Base-by-base conservation (phyloP, 1,140 invertebrate genomes). In the Ectropis grisescens region DNA sequence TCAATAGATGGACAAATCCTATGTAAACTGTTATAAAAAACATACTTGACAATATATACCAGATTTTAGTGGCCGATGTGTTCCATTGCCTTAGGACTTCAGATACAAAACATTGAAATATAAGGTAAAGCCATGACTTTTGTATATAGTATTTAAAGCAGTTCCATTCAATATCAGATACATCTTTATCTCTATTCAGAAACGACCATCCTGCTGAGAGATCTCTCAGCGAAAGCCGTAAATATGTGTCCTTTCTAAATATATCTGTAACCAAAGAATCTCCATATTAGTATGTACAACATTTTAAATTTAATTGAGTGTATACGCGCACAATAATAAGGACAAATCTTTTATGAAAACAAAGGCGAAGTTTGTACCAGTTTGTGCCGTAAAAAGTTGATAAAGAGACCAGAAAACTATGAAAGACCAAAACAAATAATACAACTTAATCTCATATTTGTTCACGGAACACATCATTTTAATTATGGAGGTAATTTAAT, bases 101-200 rank as follows among this genome's bases (percentile, higher is more conserved):
- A 13, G 78, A 70, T 37, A 69, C 49, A 19, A 58, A 26, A 40
- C 72, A 75, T 31, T 82, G 70, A 15, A 75, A 23, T 22, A 74
- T 37, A 23, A 81, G 39, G 43, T 67, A 76, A 43, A 43, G 46
- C 54, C 61, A 70, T 6, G 71, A 66, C 12, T 34, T 61, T 19
- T 69, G 40, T 36, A 74, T 47, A 41, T 69, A 75, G 49, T 53
- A 68, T 61, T 81, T 82, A 76, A 72, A 83, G 30, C 60, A 65
- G 25, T 37, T 75, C 82, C 82, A 83, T 58, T 83, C 82, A 44
- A 72, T 54, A 62, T 83, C 82, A 34, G 82, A 80, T 3, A 65
- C 54, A 64, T 83, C 82, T 64, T 59, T 76, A 9, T 44, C 38
- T 50, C 72, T 67, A 15, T 41, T 44, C 24, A 74, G 34, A 26